Base-by-base conservation (phyloP, 64 coral and sea anemone genomes). In the Pachyseris speciosa region DNA sequence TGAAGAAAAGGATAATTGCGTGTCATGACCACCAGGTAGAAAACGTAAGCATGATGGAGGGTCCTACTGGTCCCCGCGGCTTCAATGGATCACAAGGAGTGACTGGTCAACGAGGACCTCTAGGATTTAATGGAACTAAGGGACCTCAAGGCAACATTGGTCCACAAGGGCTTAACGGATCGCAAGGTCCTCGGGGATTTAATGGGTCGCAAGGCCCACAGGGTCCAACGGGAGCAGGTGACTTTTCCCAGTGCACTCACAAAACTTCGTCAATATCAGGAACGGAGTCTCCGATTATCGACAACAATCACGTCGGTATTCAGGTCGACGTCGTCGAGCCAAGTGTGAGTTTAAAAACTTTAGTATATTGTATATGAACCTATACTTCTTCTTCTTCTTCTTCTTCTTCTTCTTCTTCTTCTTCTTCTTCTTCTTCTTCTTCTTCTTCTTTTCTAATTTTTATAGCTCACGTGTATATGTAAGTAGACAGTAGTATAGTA, bases 81-180 rank as follows among this genome's bases (percentile, higher is more conserved):
- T 43, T 37, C 24, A 88, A 74, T 39, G 86, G 72, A 15, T 88
- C 86, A 39, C 73, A 27, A 50, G 75, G 75, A 20, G 72, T 64
- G 6, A 64, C 20, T 2, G 87, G 87, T 24, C 27, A 55, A 40
- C 73, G 39, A 4, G 74, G 87, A 24, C 74, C 87, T 27, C 87
- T 19, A 67, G 87, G 87, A 41, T 66, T 90, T 24, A 74, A 90
- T 44, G 87, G 87, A 50, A 58, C 87, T 68, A 37, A 78, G 39
- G 87, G 87, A 15, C n/a, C 30, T 27, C 57, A 78, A 25, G 87
- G 87, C 5, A 13, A 28, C 39, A 77, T 27, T 42, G 87, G 87
- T n/a, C 61, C 20, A 2, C 87, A 64, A 13, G 87, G 87, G 2
- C 49, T 75, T 24, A 74, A 90, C 36, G 87, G 87, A 2, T 39